Evolutionary conservation across 2,797 vertebrate genomes (phyloP).

Genomic region (Spinibarbus caldwelli): DNA sequence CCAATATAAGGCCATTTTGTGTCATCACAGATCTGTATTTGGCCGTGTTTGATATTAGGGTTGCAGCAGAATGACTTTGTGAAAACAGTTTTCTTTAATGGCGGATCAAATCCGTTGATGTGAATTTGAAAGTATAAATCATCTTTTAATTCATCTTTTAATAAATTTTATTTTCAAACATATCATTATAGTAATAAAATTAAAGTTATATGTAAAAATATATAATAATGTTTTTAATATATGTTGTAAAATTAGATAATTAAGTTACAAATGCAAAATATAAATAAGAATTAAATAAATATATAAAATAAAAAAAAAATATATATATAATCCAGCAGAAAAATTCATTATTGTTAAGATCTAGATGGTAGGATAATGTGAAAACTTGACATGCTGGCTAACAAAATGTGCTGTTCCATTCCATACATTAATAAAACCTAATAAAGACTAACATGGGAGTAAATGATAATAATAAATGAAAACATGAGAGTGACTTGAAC

Average conservation of each 20-base stretch:
- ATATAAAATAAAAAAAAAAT: not conserved
- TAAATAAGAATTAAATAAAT: no score
- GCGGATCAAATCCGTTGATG: not conserved
- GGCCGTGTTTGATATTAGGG: constrained; percentile 7
- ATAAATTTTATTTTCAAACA: no score
- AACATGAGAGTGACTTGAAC: not conserved
- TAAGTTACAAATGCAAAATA: not conserved
- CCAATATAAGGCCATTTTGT: constrained; percentile 46
- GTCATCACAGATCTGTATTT: constrained; percentile 26
- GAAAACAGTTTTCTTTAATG: not conserved
- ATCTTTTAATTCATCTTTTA: no score
- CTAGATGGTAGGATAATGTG: not conserved
- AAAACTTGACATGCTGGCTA: not conserved
- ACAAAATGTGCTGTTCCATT: not conserved
- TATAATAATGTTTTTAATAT: no score
- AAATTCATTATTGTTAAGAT: not conserved
- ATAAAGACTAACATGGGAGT: not conserved
- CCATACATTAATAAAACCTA: not conserved
- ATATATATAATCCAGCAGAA: not conserved
- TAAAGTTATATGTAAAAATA: no score
- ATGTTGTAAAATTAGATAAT: not conserved
- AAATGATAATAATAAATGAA: not conserved
- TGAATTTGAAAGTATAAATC: not conserved
- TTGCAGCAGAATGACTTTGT: constrained; percentile 1
- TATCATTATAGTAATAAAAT: no score